Conservation (phyloP, 2,888 invertebrate genomes). For the Fragum fragum region DNA sequence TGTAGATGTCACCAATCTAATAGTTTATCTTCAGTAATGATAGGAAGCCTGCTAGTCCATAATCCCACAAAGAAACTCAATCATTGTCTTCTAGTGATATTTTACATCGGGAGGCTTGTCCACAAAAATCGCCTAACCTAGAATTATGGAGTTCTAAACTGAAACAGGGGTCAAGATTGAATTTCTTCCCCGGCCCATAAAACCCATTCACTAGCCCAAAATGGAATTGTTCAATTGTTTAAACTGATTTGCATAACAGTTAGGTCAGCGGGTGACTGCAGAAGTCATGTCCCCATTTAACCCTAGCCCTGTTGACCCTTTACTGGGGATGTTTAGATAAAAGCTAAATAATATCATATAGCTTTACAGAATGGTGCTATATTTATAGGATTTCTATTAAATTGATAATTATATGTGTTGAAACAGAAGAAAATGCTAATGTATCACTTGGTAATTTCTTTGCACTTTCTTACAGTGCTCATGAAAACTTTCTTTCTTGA, state of each 20-base stretch:
- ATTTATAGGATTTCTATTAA: no score
- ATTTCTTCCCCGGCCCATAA: conserved; percentile 20
- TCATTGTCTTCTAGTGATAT: conserved; percentile 51
- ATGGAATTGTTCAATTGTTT: conserved; percentile 10
- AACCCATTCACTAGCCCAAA: neutral
- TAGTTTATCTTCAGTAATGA: conserved; percentile 52
- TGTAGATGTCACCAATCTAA: conserved; percentile 13
- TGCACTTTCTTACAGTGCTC: no score
- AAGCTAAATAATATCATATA: no score
- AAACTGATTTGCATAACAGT: conserved; percentile 67
- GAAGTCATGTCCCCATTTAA: conserved; percentile 33
- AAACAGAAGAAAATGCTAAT: no score
- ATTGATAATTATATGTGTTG: no score
- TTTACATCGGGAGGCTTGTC: conserved; percentile 20
- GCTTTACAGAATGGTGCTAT: no score
- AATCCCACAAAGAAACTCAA: conserved; percentile 49
- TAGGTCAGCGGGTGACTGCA: conserved; percentile 48
- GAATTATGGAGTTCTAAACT: neutral
- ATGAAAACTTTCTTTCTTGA: no score
- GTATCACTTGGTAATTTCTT: no score
- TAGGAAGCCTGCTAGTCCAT: conserved; percentile 47
- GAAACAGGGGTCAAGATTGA: conserved; percentile 5
- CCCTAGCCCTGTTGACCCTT: no score
- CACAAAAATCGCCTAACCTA: conserved; percentile 16
- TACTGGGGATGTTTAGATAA: no score